A percentile compares a stretch with the other conserved stretches of the same genome.
Evolutionary conservation across 1,140 invertebrate species (phyloP).

Genomic region (Leptinotarsa defecta): DNA sequence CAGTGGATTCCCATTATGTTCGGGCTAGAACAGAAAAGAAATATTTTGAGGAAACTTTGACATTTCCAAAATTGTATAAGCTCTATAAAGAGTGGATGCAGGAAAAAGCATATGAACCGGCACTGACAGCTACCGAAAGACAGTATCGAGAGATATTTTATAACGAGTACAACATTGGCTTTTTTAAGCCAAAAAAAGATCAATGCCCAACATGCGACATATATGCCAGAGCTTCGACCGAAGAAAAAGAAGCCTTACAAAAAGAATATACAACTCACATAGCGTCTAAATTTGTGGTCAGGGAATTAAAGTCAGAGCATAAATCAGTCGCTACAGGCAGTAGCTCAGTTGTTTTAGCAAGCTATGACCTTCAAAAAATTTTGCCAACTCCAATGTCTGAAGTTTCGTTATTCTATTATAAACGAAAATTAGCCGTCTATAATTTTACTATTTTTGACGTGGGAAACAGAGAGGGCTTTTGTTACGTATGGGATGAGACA

Average conservation of each 20-base stretch:
- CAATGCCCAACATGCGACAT: conserved; percentile 8
- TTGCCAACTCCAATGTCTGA: not conserved
- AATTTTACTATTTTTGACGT: conserved; percentile 15
- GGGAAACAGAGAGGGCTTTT: not conserved
- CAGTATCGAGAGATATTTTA: conserved; percentile 12
- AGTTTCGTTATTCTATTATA: conserved; percentile 17
- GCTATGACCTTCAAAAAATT: conserved; percentile 15
- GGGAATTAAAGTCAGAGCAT: conserved; percentile 2
- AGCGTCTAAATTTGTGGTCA: not conserved
- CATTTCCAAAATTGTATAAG: not conserved
- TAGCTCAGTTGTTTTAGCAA: not conserved
- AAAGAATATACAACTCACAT: conserved; percentile 5
- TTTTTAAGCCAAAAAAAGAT: conserved; percentile 14
- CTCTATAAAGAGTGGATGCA: not conserved
- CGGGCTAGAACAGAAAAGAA: not conserved
- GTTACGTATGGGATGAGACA: conserved; percentile 4
- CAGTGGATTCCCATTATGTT: not conserved
- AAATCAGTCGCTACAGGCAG: not conserved
- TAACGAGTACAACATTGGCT: conserved; percentile 9
- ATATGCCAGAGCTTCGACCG: not conserved
- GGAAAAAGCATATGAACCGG: not conserved
- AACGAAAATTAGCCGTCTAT: not conserved
- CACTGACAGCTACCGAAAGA: not conserved
- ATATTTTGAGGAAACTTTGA: not conserved
- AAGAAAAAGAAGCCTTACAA: conserved; percentile 2